Percentiles rank a stretch among this genome's conserved stretches.
phyloP scores from a whole-genome alignment of 1,140 invertebrate genomes.

The Lasioglossum albipes region DNA sequence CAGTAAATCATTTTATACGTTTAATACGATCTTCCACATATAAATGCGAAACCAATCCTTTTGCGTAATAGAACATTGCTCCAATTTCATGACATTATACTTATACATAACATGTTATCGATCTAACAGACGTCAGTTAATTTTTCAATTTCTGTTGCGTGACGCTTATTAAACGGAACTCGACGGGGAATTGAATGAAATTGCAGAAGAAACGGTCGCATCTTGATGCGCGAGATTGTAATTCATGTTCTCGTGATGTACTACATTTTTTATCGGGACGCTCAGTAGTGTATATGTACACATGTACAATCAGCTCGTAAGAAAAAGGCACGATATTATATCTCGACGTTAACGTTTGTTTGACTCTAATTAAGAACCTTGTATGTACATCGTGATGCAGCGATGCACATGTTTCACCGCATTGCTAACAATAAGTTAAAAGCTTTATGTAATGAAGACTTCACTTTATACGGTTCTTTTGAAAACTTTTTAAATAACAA shows the following conservation, averaged over 20 bases:
- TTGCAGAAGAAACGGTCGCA: not conserved
- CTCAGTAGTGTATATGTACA: too few species aligned
- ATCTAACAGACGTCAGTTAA: not conserved
- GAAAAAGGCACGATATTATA: not conserved
- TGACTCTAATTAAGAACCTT: not conserved
- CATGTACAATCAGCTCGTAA: not conserved
- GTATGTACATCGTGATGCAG: not conserved
- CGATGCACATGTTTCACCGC: too few species aligned
- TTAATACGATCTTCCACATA: too few species aligned
- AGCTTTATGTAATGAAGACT: too few species aligned
- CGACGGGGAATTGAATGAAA: conserved; percentile 24
- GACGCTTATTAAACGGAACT: conserved; percentile 2
- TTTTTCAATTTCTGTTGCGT: conserved; percentile 4
- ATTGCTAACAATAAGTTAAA: too few species aligned
- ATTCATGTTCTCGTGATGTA: not conserved
- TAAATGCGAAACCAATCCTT: too few species aligned
- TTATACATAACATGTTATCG: not conserved
- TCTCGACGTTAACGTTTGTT: not conserved
- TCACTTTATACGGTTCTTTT: too few species aligned
- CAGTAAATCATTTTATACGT: too few species aligned
- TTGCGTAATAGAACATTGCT: too few species aligned
- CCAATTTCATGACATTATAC: not conserved
- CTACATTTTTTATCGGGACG: not conserved
- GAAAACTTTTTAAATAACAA: too few species aligned
- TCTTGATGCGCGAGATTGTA: not conserved